These are phyloP conservation scores for Entelurus aequoreus DNA, from an alignment of 2,113 vertebrate genomes.

Conservation along the genomic window DNA sequence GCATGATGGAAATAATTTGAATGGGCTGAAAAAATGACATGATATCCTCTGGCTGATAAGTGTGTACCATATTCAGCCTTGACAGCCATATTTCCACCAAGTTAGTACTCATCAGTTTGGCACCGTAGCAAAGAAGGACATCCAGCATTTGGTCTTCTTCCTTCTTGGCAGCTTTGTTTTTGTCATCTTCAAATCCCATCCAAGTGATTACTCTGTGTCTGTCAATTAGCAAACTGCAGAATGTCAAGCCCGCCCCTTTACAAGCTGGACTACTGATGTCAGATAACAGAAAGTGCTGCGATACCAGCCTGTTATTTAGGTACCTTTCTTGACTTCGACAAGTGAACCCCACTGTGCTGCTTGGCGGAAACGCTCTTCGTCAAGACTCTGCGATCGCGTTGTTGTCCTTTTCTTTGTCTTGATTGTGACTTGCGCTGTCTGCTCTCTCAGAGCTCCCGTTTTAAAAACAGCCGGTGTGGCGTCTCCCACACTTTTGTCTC, in stretches of 20 bases:
- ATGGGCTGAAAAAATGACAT: slow-evolving; percentile 40
- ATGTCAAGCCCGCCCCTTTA: no score
- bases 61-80: slow-evolving; percentile 41
- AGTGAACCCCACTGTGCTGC: not conserved
- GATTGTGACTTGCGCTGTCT: slow-evolving; percentile 74
- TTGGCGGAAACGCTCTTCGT: slow-evolving; percentile 10
- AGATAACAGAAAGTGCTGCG: no score
- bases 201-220: slow-evolving; percentile 8
- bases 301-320: not conserved
- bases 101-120: not conserved
- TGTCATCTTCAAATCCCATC: slow-evolving; percentile 17
- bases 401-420: slow-evolving; percentile 52
- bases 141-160: not conserved
- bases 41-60: slow-evolving; percentile 58
- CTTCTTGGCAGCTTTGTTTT: slow-evolving; percentile 26
- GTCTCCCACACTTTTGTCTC: slow-evolving; percentile 25
- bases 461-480: not conserved
- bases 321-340: slow-evolving; percentile 32
- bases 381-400: slow-evolving; percentile 42
- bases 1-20: not conserved
- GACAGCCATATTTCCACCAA: not conserved
- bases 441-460: slow-evolving; percentile 64
- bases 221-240: not conserved
- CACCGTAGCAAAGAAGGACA: not conserved
- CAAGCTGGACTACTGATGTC: no score